A percentile compares a stretch with the other conserved stretches of the same genome.
These are phyloP conservation scores for Vidua chalybeata DNA, from an alignment of 2,113 vertebrate species.

Conservation along the genomic window DNA sequence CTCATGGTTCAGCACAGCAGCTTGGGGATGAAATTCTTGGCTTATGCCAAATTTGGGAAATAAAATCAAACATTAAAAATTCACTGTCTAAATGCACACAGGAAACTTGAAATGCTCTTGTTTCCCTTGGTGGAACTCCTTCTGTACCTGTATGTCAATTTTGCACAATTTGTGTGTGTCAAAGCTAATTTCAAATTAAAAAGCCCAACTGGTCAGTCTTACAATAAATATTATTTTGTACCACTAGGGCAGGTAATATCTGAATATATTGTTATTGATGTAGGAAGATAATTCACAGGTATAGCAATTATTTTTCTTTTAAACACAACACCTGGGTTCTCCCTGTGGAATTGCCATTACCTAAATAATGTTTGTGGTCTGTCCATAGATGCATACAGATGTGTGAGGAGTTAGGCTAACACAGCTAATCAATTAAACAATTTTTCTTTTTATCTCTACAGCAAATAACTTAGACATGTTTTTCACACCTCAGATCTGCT, in stretches of 20 bases:
- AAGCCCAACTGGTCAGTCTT: not conserved
- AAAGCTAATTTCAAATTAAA: not conserved
- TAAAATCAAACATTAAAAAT: not conserved
- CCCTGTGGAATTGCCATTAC: not conserved
- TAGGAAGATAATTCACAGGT: fast-evolving
- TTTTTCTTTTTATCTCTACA: not conserved
- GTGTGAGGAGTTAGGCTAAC: not conserved
- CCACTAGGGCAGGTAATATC: not conserved
- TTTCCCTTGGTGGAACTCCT: not conserved
- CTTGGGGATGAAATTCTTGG: not conserved
- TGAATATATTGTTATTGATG: not conserved
- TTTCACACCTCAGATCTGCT: not conserved
- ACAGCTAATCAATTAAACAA: not conserved
- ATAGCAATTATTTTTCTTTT: not conserved
- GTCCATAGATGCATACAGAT: not conserved
- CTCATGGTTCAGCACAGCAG: not conserved
- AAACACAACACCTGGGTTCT: not conserved
- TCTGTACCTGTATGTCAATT: not conserved
- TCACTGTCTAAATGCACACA: not conserved
- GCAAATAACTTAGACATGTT: not conserved
- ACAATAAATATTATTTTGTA: not conserved
- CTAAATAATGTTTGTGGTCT: not conserved
- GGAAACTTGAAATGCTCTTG: not conserved
- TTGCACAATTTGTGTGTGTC: not conserved
- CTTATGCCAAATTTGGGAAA: not conserved